phyloP scores from a whole-genome alignment of 1,140 invertebrate genomes.

The Drosophila paulistorum region DNA sequence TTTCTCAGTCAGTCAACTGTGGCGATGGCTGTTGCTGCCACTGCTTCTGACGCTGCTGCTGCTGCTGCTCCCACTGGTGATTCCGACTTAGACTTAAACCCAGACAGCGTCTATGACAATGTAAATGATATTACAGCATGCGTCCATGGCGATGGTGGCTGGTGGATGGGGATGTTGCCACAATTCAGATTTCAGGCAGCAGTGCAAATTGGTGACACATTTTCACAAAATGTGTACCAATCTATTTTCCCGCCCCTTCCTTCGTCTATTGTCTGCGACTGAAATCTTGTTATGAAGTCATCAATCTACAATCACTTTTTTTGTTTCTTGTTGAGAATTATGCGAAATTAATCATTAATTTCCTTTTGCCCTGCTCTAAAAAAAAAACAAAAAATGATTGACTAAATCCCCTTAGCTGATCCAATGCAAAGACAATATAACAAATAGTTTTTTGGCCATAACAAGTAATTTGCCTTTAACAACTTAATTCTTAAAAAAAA shows the following conservation, averaged over 20 bases:
- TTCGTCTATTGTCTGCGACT: conserved; percentile 2
- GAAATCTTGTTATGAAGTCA: conserved; percentile 51
- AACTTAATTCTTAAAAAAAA: conserved; percentile 59
- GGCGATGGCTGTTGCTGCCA: conserved; percentile 24
- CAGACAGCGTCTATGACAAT: conserved; percentile 28
- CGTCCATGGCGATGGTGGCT: conserved; percentile 7
- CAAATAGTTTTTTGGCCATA: conserved; percentile 46
- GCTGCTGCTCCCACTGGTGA: conserved; percentile 30
- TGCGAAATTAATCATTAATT: conserved; percentile 76
- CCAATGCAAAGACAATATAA: conserved; percentile 21
- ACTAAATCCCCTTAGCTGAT: conserved; percentile 52
- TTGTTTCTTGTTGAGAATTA: conserved; percentile 51
- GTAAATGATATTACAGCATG: conserved; percentile 71
- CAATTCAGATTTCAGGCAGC: conserved; percentile 46
- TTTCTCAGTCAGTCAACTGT: conserved; percentile 73
- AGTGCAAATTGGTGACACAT: conserved; percentile 69
- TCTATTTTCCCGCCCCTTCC: conserved; percentile 18
- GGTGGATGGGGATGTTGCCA: conserved; percentile 59
- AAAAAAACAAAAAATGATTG: conserved; percentile 11
- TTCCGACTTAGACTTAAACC: conserved; percentile 14
- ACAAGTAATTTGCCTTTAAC: conserved; percentile 61
- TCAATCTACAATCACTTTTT: conserved; percentile 51
- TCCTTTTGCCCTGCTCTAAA: conserved; percentile 33
- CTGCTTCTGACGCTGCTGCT: not conserved
- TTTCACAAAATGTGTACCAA: conserved; percentile 52